phyloP scores from a whole-genome alignment of 2,113 vertebrate species.

The Maccullochella peelii region DNA sequence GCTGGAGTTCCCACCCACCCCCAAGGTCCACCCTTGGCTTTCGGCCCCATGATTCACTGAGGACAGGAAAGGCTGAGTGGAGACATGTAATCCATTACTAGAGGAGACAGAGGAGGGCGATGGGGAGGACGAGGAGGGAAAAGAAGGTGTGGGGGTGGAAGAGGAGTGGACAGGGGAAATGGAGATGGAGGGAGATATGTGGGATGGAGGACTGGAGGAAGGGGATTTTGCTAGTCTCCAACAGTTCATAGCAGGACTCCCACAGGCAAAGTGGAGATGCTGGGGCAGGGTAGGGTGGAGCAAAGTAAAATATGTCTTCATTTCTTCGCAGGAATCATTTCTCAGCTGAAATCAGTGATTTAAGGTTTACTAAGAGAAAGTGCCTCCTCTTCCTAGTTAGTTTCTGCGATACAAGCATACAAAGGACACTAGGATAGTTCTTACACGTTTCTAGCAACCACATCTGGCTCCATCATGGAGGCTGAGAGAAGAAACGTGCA shows the following conservation, averaged over 20 bases:
- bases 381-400: background rate
- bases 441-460: background rate
- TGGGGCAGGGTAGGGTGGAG: constrained; percentile 8
- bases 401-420: background rate
- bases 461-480: constrained; percentile 6
- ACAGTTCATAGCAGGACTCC: constrained; percentile 45
- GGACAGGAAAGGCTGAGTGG: constrained; percentile 72
- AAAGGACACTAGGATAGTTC: background rate
- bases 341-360: constrained; percentile 15
- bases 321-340: constrained; percentile 10
- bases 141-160: constrained; percentile 37
- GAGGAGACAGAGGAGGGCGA: constrained; percentile 25
- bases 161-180: constrained; percentile 39
- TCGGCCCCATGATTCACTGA: constrained; percentile 70
- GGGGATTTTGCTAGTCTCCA: constrained; percentile 40
- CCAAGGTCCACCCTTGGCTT: constrained; percentile 62
- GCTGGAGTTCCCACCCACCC: constrained; percentile 64
- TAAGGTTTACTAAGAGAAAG: background rate
- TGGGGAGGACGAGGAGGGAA: constrained; percentile 46
- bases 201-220: constrained; percentile 30
- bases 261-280: background rate
- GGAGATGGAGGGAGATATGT: constrained; percentile 51
- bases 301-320: constrained; percentile 30
- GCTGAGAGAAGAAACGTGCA: background rate
- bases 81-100: constrained; percentile 74